A percentile compares a stretch with the other conserved stretches of the same genome.
These are phyloP conservation scores for Cheilosia pagana DNA, from an alignment of 2,888 invertebrate species.

Conservation along the genomic window DNA sequence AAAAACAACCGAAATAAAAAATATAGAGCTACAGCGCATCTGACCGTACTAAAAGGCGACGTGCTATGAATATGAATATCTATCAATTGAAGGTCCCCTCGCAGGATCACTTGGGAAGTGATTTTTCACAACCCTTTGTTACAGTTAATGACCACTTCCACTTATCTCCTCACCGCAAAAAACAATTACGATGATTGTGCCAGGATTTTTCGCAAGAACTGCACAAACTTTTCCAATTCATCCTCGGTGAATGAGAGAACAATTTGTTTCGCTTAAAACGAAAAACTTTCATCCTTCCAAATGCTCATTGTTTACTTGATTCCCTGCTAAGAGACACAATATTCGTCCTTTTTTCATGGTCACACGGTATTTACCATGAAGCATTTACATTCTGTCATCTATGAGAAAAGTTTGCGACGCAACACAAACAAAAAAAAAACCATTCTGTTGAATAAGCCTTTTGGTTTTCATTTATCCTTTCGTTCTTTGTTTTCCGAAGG, in stretches of 20 bases:
- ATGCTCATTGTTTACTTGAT: slow-evolving; percentile 67
- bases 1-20: too few relatives aligned
- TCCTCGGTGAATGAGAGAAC: slow-evolving; percentile 22
- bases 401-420: slow-evolving; percentile 64
- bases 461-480: slow-evolving; percentile 48
- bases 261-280: slow-evolving; percentile 57
- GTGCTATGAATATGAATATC: too few relatives aligned
- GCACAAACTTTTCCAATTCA: slow-evolving; percentile 55
- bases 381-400: slow-evolving; percentile 70
- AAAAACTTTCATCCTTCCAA: slow-evolving; percentile 58
- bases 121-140: too few relatives aligned
- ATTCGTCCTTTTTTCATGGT: slow-evolving; percentile 43
- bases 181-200: slow-evolving; percentile 1
- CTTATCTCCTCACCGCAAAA: neutral
- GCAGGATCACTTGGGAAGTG: too few relatives aligned
- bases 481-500: slow-evolving; percentile 1
- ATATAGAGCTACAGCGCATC: too few relatives aligned
- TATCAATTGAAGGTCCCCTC: too few relatives aligned
- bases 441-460: slow-evolving; percentile 62
- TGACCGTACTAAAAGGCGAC: too few relatives aligned
- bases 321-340: slow-evolving; percentile 31
- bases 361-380: slow-evolving; percentile 57
- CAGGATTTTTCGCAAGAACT: slow-evolving; percentile 17
- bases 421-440: slow-evolving; percentile 9
- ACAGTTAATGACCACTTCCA: neutral